Evolutionary conservation across 2,797 vertebrate species (phyloP), one percentile per base, ranked within the genome.

Genomic region (Propithecus perrieri): DNA sequence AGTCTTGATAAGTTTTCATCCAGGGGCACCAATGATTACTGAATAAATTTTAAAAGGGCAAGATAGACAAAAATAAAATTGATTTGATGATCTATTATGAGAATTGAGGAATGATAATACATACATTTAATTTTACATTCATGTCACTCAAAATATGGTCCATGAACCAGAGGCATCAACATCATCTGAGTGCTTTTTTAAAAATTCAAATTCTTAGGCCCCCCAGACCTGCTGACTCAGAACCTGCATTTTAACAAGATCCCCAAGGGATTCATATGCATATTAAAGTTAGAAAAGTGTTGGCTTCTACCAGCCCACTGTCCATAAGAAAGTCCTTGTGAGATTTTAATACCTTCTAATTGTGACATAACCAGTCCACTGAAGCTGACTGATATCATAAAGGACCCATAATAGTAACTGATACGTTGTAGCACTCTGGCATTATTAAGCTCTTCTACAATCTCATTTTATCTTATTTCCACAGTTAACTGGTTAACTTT

Each of bases 401-500:
- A 81, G 35, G 35, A 71, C 41, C 89, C n/a, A 67, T 26, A 74
- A 33, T 28, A 89, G 30, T 74, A 91, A 46, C 35, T 50, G 55
- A 78, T 20, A 50, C 20, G 15, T 17, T 55, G 17, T 2, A 84
- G 71, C 86, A 59, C 18, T 83, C 35, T 7, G 43, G 22, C 15
- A 38, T 84, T 83, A 30, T 50, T 48, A 59, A 86, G 30, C 48
- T 81, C 35, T 83, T 86, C 4, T 46, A 20, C 41, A 15, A 14
- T 55, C 7, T 72, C 48, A 20, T 63, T 80, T 79, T 85, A 65
- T 87, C 50, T 79, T 46, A 43, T 65, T 46, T 35, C 80, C 59
- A 87, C 8, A 67, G 88, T 71, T 78, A 71, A 48, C 46, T 33
- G 33, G 55, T 87, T 96, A 89, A 93, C 11, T 96, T 92, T 86